Base-by-base conservation (phyloP, 2,888 invertebrate species). In the Archips crataeganus region DNA sequence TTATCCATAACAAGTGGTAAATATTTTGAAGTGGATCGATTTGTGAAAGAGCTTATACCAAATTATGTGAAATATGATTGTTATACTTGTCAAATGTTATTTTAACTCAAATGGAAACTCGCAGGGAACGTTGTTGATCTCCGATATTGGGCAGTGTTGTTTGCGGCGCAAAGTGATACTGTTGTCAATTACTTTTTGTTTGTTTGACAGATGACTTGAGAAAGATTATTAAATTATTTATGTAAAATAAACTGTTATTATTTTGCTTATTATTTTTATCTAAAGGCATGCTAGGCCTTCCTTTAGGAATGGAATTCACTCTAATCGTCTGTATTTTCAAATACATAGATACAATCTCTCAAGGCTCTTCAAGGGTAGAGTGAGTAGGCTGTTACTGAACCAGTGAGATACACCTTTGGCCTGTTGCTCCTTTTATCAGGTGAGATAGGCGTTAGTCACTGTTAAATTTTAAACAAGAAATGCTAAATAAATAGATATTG, bases 221-320 rank as follows among this genome's bases (percentile, higher is more conserved):
- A 60, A 36, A 36, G 13, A 36, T n/a, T 59, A 34, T 54, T 57
- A 57, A 57, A 57, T 57, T 57, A 32, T 57, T 57, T 57, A 57
- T 57, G 10, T 57, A 32, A 32, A 57, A 23, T 32, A 9, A 10
- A 11, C 32, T 23, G 10, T 32, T 57, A 32, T 32, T 11, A 3
- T 11, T 54, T 57, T 32, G 6, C 10, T 60, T 2, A 11, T 36
- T 13, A 36, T n/a, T 60, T n/a, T 39, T 36, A 11, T n/a, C 60
- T 11, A 2, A 59, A 23, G 23, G 23, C 23, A 23, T 23, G 23
- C 23, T 23, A 23, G 23, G 23, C 23, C 23, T 0, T 23, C 23
- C 23, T 23, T 23, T 23, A 23, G 23, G 1, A 23, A 23, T 23
- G 23, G 23, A 1, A 23, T 23, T 23, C 1, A 23, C 23, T 23